phyloP scores from a whole-genome alignment of 2,888 invertebrate species.

The Cephus pygmeus region DNA sequence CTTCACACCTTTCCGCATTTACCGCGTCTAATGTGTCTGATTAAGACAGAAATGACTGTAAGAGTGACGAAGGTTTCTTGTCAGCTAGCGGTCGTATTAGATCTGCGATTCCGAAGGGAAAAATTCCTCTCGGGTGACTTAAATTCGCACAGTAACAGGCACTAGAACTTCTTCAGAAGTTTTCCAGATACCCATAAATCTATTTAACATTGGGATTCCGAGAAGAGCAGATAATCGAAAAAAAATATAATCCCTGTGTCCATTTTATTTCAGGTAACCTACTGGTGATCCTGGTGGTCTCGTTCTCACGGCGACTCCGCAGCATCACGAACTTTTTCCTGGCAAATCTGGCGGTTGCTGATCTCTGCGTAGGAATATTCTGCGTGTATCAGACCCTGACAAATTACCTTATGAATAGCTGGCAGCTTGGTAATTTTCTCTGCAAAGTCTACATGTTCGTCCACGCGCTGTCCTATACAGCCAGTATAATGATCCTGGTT shows the following conservation, averaged over 20 bases:
- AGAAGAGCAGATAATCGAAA: not conserved
- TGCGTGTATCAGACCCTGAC: constrained; percentile 91
- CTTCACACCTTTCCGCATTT: not conserved
- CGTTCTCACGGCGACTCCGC: constrained; percentile 81
- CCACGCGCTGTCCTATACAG: constrained; percentile 88
- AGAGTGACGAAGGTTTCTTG: too few species aligned
- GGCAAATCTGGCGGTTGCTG: constrained; percentile 90
- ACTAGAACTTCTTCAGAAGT: not conserved
- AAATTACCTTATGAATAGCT: constrained; percentile 81
- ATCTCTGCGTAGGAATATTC: constrained; percentile 92
- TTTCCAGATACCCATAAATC: not conserved
- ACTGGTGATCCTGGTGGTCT: constrained; percentile 87
- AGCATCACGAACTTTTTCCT: constrained; percentile 93
- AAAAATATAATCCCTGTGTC: not conserved
- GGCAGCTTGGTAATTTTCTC: constrained; percentile 85
- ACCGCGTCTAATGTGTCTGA: not conserved
- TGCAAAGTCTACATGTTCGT: constrained; percentile 94
- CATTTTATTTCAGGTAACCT: constrained; percentile 79
- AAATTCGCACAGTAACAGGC: not conserved
- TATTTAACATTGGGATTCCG: not conserved
- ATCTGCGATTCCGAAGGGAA: not conserved
- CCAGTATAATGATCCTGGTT: constrained; percentile 89
- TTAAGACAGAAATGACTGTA: not conserved
- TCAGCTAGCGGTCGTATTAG: too few species aligned
- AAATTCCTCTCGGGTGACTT: not conserved